These are phyloP conservation scores for Ardeotis arabs DNA, from an alignment of 2,113 vertebrate genomes.

Conservation along the genomic window DNA sequence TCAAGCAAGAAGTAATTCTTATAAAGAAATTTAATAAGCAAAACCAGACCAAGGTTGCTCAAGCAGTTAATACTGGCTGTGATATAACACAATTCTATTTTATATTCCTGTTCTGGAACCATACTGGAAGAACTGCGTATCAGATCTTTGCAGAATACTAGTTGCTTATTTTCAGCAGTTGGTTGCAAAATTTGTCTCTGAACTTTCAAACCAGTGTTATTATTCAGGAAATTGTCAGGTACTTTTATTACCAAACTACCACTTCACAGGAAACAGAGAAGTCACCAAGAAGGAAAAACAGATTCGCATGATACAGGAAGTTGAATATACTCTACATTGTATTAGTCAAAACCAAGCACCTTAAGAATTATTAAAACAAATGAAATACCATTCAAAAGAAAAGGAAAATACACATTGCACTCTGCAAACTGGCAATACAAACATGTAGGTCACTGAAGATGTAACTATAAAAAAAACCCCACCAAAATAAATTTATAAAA, in stretches of 20 bases:
- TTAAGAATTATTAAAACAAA: not conserved
- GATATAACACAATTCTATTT: not conserved
- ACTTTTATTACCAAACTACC: conserved; percentile 25
- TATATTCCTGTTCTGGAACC: not conserved
- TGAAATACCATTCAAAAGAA: not conserved
- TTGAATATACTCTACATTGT: not conserved
- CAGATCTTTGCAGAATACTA: not conserved
- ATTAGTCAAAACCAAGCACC: conserved; percentile 17
- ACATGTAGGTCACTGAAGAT: not conserved
- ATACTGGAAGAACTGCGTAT: not conserved
- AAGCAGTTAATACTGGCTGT: not conserved
- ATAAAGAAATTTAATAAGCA: not conserved
- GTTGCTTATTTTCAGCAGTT: not conserved
- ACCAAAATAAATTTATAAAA: not conserved
- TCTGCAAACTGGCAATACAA: not conserved
- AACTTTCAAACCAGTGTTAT: conserved; percentile 21
- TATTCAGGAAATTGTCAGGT: conserved; percentile 46
- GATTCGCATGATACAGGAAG: conserved; percentile 50
- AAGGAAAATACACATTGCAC: not conserved
- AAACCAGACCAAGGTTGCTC: not conserved
- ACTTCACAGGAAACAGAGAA: conserved; percentile 65
- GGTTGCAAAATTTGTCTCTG: not conserved
- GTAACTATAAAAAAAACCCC: not conserved
- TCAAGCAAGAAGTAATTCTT: not conserved
- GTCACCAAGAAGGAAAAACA: conserved; percentile 34